A percentile compares a stretch with the other conserved stretches of the same genome.
These are phyloP conservation scores for Dorcus parallelipipedus DNA, from an alignment of 2,888 invertebrate genomes.

Conservation along the genomic window DNA sequence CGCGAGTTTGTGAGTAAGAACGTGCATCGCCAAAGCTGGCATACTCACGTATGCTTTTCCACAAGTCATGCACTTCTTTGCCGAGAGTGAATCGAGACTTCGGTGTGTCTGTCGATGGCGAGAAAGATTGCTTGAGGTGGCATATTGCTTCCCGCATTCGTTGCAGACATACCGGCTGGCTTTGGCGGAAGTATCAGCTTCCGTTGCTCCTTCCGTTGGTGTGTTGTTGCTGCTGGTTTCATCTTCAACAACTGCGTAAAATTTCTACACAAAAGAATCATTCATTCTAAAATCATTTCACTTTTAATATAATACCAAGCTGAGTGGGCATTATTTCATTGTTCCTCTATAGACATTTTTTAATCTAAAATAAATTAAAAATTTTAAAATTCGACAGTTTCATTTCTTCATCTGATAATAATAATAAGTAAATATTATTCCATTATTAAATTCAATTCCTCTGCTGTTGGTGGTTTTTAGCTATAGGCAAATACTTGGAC, in stretches of 20 bases:
- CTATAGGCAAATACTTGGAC: no score
- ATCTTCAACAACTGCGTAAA: constrained; percentile 42
- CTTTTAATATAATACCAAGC: no score
- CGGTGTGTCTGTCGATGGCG: constrained; percentile 89
- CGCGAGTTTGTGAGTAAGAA: constrained; percentile 85
- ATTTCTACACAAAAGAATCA: constrained; percentile 38
- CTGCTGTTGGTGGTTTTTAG: no score
- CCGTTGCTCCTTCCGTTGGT: constrained; percentile 12
- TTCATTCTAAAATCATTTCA: no score
- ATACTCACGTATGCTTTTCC: constrained; percentile 96
- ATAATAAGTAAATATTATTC: no score
- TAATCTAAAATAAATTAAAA: no score
- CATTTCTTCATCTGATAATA: no score
- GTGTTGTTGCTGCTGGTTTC: constrained; percentile 8
- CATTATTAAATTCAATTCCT: no score
- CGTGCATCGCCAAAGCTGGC: constrained; percentile 94
- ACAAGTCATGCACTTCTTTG: constrained; percentile 92
- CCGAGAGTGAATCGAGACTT: constrained; percentile 87
- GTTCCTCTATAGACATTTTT: no score
- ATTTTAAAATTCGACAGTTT: no score
- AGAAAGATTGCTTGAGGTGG: constrained; percentile 84
- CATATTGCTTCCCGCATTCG: constrained; percentile 89
- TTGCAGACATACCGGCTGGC: constrained; percentile 67
- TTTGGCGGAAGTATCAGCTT: constrained; percentile 26
- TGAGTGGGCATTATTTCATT: no score